phyloP scores from a whole-genome alignment of 1,140 invertebrate genomes.

The Gryllus bimaculatus region DNA sequence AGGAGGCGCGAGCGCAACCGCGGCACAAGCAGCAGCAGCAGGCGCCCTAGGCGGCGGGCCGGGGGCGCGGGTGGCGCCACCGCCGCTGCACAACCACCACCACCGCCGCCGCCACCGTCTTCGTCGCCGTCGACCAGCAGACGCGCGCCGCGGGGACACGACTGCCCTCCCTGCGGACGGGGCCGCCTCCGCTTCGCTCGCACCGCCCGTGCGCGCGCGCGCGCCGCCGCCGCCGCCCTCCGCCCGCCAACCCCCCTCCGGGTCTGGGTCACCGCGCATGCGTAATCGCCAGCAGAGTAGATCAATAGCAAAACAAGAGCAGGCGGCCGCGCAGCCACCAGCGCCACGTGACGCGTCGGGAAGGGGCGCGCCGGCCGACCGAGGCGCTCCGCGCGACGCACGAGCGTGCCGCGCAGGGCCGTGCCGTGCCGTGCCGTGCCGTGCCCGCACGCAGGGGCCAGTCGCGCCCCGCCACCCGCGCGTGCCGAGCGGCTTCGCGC shows the following conservation, averaged over 20 bases:
- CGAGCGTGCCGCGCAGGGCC: too few relatives aligned
- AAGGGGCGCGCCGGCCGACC: constrained; percentile 13
- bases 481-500: too few relatives aligned
- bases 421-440: too few relatives aligned
- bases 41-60: too few relatives aligned
- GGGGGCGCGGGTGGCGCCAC: too few relatives aligned
- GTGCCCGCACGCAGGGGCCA: too few relatives aligned
- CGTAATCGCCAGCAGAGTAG: neutral
- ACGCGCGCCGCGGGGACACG: neutral
- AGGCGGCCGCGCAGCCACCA: neutral
- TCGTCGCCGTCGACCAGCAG: neutral
- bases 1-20: too few relatives aligned
- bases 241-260: constrained; percentile 25
- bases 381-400: too few relatives aligned
- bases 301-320: constrained; percentile 11
- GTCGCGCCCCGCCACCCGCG: too few relatives aligned
- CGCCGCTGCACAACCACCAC: too few relatives aligned
- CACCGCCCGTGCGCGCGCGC: constrained; percentile 34
- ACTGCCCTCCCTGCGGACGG: constrained; percentile 6
- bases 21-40: too few relatives aligned
- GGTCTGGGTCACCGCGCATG: constrained; percentile 10
- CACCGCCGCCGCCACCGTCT: too few relatives aligned
- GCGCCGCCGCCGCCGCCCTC: constrained; percentile 30
- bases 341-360: constrained; percentile 7
- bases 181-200: constrained; percentile 24